These are phyloP conservation scores for Tolypeutes matacus DNA, from an alignment of 2,797 vertebrate genomes.

Conservation along the genomic window DNA sequence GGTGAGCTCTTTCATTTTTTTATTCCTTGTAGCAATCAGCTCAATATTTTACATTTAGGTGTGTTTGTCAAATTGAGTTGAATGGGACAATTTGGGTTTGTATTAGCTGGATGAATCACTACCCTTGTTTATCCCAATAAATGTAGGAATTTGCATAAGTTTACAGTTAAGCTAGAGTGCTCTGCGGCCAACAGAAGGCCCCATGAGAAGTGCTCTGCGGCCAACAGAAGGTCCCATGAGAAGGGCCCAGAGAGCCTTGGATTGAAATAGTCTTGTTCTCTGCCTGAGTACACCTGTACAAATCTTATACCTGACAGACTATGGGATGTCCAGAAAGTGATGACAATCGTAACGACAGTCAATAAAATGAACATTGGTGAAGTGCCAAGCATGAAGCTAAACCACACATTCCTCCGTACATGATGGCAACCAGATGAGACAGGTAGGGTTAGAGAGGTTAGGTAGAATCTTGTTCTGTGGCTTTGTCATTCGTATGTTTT, in stretches of 20 bases:
- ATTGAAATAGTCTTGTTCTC: background rate
- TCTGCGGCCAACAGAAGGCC: background rate
- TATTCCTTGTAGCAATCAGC: background rate
- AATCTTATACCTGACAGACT: background rate
- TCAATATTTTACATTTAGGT: background rate
- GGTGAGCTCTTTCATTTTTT: background rate
- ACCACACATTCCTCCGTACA: background rate
- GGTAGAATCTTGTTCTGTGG: background rate
- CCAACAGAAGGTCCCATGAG: background rate
- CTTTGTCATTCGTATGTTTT: background rate
- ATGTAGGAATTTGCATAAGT: background rate
- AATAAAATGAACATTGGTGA: background rate
- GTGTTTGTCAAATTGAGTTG: background rate
- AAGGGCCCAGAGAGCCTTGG: background rate
- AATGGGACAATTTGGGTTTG: background rate
- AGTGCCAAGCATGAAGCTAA: background rate
- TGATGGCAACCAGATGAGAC: background rate
- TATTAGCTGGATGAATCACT: background rate
- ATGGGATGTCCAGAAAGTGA: background rate
- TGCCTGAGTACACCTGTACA: background rate
- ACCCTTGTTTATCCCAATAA: background rate
- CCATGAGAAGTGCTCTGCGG: background rate
- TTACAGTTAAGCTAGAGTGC: background rate
- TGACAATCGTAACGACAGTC: background rate
- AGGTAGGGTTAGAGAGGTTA: background rate